Evolutionary conservation across 2,888 invertebrate genomes (phyloP), one percentile per base, ranked within the genome.

Genomic region (Cryptocephalus primarius): DNA sequence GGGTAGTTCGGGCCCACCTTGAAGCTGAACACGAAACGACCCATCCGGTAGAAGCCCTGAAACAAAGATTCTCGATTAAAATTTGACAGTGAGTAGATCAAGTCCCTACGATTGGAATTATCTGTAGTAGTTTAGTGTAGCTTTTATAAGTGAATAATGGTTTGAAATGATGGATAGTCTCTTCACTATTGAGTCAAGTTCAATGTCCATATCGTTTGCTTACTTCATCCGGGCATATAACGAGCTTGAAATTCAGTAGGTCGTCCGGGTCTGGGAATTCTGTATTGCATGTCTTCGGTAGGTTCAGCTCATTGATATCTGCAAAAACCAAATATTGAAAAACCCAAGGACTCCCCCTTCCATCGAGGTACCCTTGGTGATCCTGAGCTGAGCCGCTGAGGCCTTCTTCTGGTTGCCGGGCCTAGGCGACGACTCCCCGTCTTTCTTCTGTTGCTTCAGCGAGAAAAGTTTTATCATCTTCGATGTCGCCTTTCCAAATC

Each of bases 401-500:
- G 93, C 89, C 73, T 92, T 92, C 74, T 94, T 91, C 72, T 88
- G 88, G 66, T 79, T 80, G 52, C 82, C 81, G 63, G 77, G 73
- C 67, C 77, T 79, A 60, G 88, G 85, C 51, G 75, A 80, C 60
- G 87, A 82, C 72, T 90, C 91, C 66, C 91, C 94, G 80, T 95
- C 94, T 79, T 95, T 95, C 77, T 94, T 93, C 75, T 95, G 93
- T 78, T 96, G 92, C 77, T 96, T 96, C 69, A 96, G 76, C 60
- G 95, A 93, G 80, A 96, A 96, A 75, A 96, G 80, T 80, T 94
- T 95, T 72, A 96, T 94, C 96, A 96, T 96, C 68, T 67, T 76
- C 69, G 47, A 31, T 12, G 11, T 33, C 38, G 41, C 38, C 33
- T 39, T 47, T 22, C 14, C 13, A 40, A 42, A 49, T 9, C 44